These are phyloP conservation scores for Patella pellucida DNA, from an alignment of 2,888 invertebrate species.

Conservation along the genomic window DNA sequence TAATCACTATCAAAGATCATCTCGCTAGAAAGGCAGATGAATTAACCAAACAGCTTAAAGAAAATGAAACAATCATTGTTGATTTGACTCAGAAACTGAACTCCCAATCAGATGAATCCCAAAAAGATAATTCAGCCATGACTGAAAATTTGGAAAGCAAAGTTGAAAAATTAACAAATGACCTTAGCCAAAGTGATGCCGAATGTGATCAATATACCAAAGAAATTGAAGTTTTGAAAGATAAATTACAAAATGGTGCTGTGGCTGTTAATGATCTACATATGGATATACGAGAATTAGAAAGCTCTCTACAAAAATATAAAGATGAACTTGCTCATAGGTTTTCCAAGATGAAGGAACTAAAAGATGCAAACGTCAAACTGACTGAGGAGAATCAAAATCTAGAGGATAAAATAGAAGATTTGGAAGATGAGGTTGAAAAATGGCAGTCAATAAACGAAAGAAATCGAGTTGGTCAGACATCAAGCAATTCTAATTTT, in stretches of 20 bases:
- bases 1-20: constrained; percentile 50
- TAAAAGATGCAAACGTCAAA: constrained; percentile 37
- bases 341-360: constrained; percentile 42
- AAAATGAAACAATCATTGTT: constrained; percentile 30
- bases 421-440: constrained; percentile 40
- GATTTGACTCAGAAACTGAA: constrained; percentile 20
- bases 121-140: constrained; percentile 12
- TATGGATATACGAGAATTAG: constrained; percentile 63
- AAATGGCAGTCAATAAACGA: constrained; percentile 37
- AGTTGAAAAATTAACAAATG: constrained; percentile 2
- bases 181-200: constrained; percentile 15
- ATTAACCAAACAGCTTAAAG: constrained; percentile 26
- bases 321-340: constrained; percentile 44
- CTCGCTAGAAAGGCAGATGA: constrained; percentile 33
- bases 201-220: constrained; percentile 32
- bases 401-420: constrained; percentile 38
- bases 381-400: constrained; percentile 33
- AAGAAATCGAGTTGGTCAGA: constrained; percentile 13
- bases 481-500: constrained; percentile 15
- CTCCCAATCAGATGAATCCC: constrained; percentile 7
- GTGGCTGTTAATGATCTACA: constrained; percentile 61
- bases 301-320: constrained; percentile 39
- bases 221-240: constrained; percentile 48
- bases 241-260: constrained; percentile 54
- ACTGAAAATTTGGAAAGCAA: constrained; percentile 14